Conservation (phyloP, 2,888 invertebrate genomes). For the Gymnosoma rotundatum region DNA sequence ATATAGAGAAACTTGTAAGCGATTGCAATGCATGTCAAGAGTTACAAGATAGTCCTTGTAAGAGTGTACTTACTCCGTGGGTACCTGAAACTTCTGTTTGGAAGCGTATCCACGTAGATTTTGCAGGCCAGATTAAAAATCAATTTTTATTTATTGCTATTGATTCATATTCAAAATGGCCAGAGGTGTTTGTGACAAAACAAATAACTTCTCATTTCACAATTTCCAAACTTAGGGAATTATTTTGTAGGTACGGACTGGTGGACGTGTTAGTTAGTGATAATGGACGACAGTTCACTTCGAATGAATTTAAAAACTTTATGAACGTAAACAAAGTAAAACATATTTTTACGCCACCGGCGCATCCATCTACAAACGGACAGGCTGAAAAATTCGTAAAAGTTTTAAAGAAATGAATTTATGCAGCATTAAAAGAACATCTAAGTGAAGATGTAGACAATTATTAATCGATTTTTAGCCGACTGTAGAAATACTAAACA, state of each 20-base stretch:
- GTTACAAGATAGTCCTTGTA: constrained; percentile 29
- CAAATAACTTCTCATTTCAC: too few relatives aligned
- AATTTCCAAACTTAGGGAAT: too few relatives aligned
- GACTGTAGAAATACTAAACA: constrained; percentile 62
- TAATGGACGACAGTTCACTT: too few relatives aligned
- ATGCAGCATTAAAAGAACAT: constrained; percentile 42
- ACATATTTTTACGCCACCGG: too few relatives aligned
- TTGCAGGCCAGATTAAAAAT: constrained; percentile 53
- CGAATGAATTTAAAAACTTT: too few relatives aligned
- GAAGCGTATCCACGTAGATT: constrained; percentile 54
- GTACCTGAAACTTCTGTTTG: constrained; percentile 41
- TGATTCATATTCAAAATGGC: constrained; percentile 32
- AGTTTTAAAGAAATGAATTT: constrained; percentile 27
- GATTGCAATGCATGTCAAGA: too few relatives aligned
- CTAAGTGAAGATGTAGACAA: constrained; percentile 37
- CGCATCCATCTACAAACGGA: too few relatives aligned
- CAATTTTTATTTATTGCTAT: constrained; percentile 44
- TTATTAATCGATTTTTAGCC: constrained; percentile 52
- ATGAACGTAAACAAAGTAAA: too few relatives aligned
- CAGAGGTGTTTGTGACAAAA: neutral
- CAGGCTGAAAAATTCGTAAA: too few relatives aligned
- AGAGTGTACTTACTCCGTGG: constrained; percentile 17
- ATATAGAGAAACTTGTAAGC: constrained; percentile 21
- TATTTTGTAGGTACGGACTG: too few relatives aligned
- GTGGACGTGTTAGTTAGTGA: too few relatives aligned